These are phyloP conservation scores for Eristalinus aeneus DNA, from an alignment of 2,888 invertebrate species.

Conservation along the genomic window DNA sequence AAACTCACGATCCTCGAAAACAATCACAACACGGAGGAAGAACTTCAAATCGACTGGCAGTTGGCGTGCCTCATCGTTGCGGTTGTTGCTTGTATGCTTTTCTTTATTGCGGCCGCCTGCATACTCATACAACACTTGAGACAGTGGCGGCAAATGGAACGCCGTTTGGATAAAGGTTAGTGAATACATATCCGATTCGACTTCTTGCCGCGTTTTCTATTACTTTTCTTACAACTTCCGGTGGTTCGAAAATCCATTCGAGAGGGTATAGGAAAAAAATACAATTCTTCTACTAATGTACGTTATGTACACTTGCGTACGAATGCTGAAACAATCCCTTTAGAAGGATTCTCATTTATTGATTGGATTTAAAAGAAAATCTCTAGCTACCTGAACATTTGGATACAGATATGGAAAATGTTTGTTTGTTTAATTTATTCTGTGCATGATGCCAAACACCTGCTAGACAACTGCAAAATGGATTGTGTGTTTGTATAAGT, in stretches of 20 bases:
- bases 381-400: neutral
- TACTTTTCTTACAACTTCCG: slow-evolving; percentile 52
- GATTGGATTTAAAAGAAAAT: slow-evolving; percentile 15
- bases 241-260: slow-evolving; percentile 14
- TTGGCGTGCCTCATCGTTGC: slow-evolving; percentile 87
- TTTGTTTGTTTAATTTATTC: neutral
- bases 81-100: slow-evolving; percentile 88
- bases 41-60: slow-evolving; percentile 86
- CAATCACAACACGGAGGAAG: slow-evolving; percentile 78
- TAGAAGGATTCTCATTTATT: slow-evolving; percentile 45
- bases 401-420: neutral
- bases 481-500: neutral
- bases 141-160: slow-evolving; percentile 90
- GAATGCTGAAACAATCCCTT: slow-evolving; percentile 2
- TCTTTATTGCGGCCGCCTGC: slow-evolving; percentile 89
- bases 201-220: neutral
- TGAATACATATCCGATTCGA: slow-evolving; percentile 2
- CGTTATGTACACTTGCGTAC: neutral
- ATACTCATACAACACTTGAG: slow-evolving; percentile 89
- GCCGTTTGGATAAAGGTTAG: slow-evolving; percentile 89
- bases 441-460: neutral
- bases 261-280: slow-evolving; percentile 37
- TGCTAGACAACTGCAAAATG: neutral
- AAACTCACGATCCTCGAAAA: slow-evolving; percentile 77
- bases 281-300: neutral